phyloP scores from a whole-genome alignment of 2,797 vertebrate species.

The Chelon auratus region DNA sequence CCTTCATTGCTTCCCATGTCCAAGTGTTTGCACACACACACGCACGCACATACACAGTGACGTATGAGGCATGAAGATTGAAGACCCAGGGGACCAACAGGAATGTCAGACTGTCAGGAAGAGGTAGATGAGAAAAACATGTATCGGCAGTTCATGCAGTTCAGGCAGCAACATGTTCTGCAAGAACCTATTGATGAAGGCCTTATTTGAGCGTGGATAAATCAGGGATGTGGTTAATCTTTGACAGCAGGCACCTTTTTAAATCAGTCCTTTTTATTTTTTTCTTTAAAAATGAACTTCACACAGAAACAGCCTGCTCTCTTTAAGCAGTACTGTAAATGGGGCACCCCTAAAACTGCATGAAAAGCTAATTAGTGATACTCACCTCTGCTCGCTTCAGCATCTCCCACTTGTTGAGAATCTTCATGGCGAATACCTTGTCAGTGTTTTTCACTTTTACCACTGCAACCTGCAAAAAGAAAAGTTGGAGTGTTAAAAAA shows the following conservation, averaged over 20 bases:
- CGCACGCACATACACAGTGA: constrained; percentile 36
- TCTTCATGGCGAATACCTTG: constrained; percentile 99
- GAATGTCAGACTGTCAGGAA: constrained; percentile 70
- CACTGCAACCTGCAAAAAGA: constrained; percentile 90
- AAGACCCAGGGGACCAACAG: constrained; percentile 54
- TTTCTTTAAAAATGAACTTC: neutral
- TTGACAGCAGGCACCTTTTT: neutral
- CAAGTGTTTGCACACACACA: constrained; percentile 1
- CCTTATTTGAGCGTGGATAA: neutral
- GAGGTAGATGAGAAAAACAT: constrained; percentile 70
- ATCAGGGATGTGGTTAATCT: neutral
- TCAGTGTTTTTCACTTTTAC: constrained; percentile 98
- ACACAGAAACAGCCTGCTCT: neutral
- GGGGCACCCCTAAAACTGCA: neutral
- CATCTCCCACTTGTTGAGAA: constrained; percentile 99
- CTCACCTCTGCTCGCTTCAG: constrained; percentile 98
- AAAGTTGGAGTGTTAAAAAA: neutral
- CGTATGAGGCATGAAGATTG: constrained; percentile 59
- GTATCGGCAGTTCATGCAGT: constrained; percentile 38
- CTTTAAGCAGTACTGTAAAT: neutral
- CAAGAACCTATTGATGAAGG: constrained; percentile 4
- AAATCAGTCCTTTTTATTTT: neutral
- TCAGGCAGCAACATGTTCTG: constrained; percentile 40
- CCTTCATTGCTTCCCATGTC: constrained; percentile 54
- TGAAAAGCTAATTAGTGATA: neutral